Percentiles rank a stretch among this genome's conserved stretches.
These are phyloP conservation scores for Nycticorax nycticorax DNA, from an alignment of 2,113 vertebrate species.

Conservation along the genomic window DNA sequence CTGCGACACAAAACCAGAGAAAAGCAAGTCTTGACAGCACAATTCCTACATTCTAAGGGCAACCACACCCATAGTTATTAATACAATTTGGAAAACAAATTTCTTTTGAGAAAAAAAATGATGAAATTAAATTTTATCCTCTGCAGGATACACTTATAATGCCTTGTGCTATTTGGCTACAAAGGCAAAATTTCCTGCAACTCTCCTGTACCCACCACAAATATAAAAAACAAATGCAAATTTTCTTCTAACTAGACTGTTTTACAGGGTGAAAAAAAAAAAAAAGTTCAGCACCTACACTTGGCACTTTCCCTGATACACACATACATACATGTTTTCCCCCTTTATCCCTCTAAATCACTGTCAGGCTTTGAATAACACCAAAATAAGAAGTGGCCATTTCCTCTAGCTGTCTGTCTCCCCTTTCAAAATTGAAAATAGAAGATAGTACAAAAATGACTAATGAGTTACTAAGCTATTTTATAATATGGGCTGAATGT, in stretches of 20 bases:
- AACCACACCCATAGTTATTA: background rate
- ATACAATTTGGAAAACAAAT: background rate
- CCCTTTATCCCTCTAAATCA: background rate
- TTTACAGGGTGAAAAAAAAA: background rate
- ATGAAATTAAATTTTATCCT: background rate
- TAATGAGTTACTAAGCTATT: background rate
- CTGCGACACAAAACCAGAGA: background rate
- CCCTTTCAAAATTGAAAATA: background rate
- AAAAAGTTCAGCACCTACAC: background rate
- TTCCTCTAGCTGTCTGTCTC: background rate
- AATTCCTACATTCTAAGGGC: background rate
- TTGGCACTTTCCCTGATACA: background rate
- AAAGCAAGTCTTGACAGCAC: background rate
- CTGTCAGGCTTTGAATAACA: background rate
- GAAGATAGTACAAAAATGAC: background rate
- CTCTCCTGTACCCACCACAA: background rate
- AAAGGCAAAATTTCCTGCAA: background rate
- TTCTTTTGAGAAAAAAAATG: background rate
- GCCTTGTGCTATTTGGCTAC: background rate
- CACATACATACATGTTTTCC: background rate
- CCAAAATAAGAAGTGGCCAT: background rate
- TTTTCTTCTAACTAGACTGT: background rate
- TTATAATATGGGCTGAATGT: background rate
- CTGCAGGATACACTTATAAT: background rate
- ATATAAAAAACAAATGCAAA: background rate